These are phyloP conservation scores for Chloromyia formosa DNA, from an alignment of 2,888 invertebrate species.

Conservation along the genomic window DNA sequence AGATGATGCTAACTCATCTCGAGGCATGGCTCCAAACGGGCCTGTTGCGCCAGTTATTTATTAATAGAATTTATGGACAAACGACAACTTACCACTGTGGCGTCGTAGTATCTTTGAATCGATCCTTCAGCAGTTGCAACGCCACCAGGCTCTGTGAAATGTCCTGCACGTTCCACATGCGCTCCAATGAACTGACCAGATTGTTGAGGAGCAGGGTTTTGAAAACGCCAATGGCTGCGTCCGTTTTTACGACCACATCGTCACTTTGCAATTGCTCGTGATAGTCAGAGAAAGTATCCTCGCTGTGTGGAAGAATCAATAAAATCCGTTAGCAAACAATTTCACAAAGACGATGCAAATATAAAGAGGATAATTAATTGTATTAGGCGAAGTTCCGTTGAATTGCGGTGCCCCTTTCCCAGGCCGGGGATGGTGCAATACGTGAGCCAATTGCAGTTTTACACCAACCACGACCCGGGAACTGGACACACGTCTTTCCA, in stretches of 20 bases:
- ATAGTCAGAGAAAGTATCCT: slow-evolving; percentile 53
- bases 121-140: slow-evolving; percentile 54
- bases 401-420: slow-evolving; percentile 50
- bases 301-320: slow-evolving; percentile 26
- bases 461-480: slow-evolving; percentile 56
- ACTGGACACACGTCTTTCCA: slow-evolving; percentile 24
- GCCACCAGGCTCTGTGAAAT: slow-evolving; percentile 52
- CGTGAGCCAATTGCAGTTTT: slow-evolving; percentile 51
- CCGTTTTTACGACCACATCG: slow-evolving; percentile 50
- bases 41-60: too few relatives aligned
- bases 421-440: slow-evolving; percentile 60
- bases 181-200: slow-evolving; percentile 50
- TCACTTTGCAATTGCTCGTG: slow-evolving; percentile 51
- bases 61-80: neutral
- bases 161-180: slow-evolving; percentile 52
- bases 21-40: too few relatives aligned
- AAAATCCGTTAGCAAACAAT: neutral
- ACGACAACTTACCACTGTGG: slow-evolving; percentile 52
- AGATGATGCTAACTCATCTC: too few relatives aligned
- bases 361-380: neutral
- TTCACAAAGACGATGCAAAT: neutral
- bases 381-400: neutral
- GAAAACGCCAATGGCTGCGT: slow-evolving; percentile 49
- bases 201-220: slow-evolving; percentile 50
- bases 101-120: slow-evolving; percentile 51